Base-by-base conservation (phyloP, 2,113 vertebrate genomes). In the Cyphomyrus discorhynchus region DNA sequence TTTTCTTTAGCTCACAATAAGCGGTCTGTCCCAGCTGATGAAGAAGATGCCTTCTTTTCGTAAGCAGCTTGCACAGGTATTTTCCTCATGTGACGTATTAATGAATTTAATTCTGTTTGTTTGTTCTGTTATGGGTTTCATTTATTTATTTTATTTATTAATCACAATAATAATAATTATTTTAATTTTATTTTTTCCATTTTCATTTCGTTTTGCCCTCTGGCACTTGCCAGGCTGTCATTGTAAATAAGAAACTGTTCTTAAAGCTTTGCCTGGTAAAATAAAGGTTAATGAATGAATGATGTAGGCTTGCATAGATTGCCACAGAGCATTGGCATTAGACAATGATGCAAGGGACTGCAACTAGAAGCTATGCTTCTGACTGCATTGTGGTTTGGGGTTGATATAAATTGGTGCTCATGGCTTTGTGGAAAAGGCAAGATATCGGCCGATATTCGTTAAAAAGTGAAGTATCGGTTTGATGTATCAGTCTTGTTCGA, bases 1-100 rank as follows among this genome's bases (percentile, higher is more conserved):
- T 89, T 52, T 9, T 47, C 83, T n/a, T 27, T 94, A 99, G 98
- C 95, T 96, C 74, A 96, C 97, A 0, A 94, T 99, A 70, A 96
- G 95, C 91, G 96, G 95, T 92, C 94, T 99, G 92, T 85, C 98
- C 39, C 97, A 98, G 21, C 92, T 99, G 90, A 98, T 99, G 98
- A 99, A 98, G 94, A 99, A 97, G 95, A 98, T 99, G 98, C 98
- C 98, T 0, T 92, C 97, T 6, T 97, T 98, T 87, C 97, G 97
- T 89, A 99, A 99, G 92, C 97, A 99, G 91, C 93, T 99, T n/a
- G 93, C 95, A 31, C 97, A 97, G 97, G 98, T 99, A 95, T 93
- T 93, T 9, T 24, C 9, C 42, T 21, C 31, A 0, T 5, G 39
- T 19, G 74, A 80, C 0, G 19, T 21, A 7, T 56, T 56, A 21